A percentile compares a stretch with the other conserved stretches of the same genome.
Conservation (phyloP, 2,113 vertebrate species). For the Labeo rohita region DNA sequence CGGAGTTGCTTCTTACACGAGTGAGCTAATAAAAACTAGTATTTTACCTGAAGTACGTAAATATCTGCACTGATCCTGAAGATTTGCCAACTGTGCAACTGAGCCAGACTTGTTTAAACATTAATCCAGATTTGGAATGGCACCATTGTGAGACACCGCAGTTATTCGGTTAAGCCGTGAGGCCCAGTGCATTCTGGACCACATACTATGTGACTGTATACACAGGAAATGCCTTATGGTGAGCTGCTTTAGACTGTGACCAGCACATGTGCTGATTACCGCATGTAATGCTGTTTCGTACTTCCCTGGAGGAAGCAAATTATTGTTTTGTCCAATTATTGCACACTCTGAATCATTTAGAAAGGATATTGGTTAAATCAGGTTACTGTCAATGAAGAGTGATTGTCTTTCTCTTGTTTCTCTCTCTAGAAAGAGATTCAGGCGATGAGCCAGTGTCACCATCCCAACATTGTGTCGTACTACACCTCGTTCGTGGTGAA, state of each 20-base stretch:
- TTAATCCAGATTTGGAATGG: slow-evolving; percentile 37
- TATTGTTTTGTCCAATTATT: not conserved
- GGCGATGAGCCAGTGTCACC: slow-evolving; percentile 97
- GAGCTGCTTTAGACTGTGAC: not conserved
- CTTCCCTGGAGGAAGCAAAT: not conserved
- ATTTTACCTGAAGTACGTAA: slow-evolving; percentile 24
- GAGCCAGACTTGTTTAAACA: slow-evolving; percentile 25
- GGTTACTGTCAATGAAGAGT: not conserved
- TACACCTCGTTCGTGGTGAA: slow-evolving; percentile 98
- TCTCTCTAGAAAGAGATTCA: slow-evolving; percentile 86
- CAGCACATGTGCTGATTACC: not conserved
- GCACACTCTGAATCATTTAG: not conserved
- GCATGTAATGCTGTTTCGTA: not conserved
- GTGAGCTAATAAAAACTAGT: slow-evolving; percentile 13
- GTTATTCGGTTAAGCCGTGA: slow-evolving; percentile 15
- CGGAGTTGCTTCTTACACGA: not conserved
- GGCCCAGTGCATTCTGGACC: slow-evolving; percentile 25
- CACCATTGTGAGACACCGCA: slow-evolving; percentile 3
- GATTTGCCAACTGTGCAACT: slow-evolving; percentile 11
- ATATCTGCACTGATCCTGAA: not conserved
- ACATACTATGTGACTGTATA: slow-evolving; percentile 2
- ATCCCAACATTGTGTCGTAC: slow-evolving; percentile 97
- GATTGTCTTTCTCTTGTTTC: not conserved
- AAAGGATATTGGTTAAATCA: not conserved
- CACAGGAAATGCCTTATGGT: not conserved